Evolutionary conservation across 2,797 vertebrate species (phyloP).

Genomic region (Heterohyrax brucei): DNA sequence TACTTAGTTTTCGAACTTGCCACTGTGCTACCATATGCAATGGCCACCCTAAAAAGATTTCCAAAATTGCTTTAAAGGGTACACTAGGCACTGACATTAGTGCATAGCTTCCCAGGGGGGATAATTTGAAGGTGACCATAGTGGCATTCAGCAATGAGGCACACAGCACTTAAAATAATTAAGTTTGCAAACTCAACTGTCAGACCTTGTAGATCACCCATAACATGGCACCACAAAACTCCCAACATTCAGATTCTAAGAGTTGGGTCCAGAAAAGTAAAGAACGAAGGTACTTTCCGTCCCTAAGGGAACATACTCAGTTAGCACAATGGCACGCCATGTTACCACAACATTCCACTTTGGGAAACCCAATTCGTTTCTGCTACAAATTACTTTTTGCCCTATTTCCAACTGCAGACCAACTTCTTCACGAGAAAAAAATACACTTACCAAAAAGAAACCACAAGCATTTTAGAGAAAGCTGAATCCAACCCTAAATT

Average conservation of each 20-base stretch:
- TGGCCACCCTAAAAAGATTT: too few species aligned
- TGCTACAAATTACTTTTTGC: conserved; percentile 53
- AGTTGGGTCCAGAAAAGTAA: not conserved
- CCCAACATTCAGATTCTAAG: not conserved
- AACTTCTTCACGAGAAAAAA: conserved; percentile 62
- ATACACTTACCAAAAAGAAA: not conserved
- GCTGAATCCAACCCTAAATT: conserved; percentile 46
- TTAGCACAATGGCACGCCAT: not conserved
- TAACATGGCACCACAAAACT: not conserved
- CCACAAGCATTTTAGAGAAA: conserved; percentile 60
- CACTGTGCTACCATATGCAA: too few species aligned
- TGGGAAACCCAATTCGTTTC: conserved; percentile 33
- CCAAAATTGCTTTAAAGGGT: too few species aligned
- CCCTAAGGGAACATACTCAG: not conserved
- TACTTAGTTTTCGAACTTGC: too few species aligned
- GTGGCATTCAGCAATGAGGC: too few species aligned
- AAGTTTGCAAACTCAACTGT: too few species aligned
- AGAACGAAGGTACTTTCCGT: conserved; percentile 30
- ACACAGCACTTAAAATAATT: too few species aligned
- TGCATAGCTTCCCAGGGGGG: too few species aligned
- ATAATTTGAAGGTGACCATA: too few species aligned
- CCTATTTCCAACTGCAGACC: conserved; percentile 32
- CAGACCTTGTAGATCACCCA: not conserved
- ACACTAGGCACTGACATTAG: too few species aligned
- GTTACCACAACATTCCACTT: not conserved